phyloP scores from a whole-genome alignment of 2,113 vertebrate species.

The Scolopax mira region DNA sequence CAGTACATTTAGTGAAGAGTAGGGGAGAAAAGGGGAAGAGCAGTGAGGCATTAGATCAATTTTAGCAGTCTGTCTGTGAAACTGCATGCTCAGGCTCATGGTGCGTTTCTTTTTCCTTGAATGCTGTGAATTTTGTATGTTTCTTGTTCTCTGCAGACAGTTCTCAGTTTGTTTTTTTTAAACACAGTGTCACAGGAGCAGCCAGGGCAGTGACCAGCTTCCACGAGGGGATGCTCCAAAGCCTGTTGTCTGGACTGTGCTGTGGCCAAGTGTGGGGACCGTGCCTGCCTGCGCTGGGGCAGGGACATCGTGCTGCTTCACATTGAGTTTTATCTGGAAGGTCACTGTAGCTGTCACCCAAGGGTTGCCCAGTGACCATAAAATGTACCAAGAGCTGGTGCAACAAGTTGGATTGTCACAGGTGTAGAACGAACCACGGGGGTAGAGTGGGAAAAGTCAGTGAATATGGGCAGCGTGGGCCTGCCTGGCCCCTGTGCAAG shows the following conservation, averaged over 20 bases:
- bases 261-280: rapidly evolving
- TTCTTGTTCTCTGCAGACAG: not conserved
- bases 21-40: not conserved
- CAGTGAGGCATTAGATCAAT: not conserved
- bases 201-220: not conserved
- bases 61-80: not conserved
- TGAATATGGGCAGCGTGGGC: not conserved
- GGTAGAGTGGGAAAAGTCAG: not conserved
- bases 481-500: rapidly evolving
- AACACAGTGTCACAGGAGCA: not conserved
- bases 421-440: rapidly evolving
- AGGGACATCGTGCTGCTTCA: not conserved
- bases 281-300: not conserved
- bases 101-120: not conserved
- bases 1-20: not conserved
- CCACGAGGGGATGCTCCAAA: not conserved
- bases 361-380: not conserved
- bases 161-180: not conserved
- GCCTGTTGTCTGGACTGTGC: rapidly evolving
- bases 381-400: rapidly evolving
- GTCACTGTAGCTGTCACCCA: not conserved
- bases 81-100: not conserved
- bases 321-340: not conserved
- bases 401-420: not conserved
- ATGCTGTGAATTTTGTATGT: not conserved